These are phyloP conservation scores for Lacanobia oleracea DNA, from an alignment of 2,888 invertebrate species.

Conservation along the genomic window DNA sequence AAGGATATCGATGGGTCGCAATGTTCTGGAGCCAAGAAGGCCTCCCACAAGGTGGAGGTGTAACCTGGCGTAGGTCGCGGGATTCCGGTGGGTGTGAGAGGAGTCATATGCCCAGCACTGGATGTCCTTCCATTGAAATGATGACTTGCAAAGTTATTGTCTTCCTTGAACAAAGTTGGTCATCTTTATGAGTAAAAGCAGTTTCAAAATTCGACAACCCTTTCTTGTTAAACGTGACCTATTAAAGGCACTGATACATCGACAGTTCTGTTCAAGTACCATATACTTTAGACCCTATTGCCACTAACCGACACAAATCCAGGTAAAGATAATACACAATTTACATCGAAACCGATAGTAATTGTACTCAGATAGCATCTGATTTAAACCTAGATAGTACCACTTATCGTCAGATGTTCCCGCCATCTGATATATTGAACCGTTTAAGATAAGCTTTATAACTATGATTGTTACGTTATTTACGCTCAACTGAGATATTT, in stretches of 20 bases:
- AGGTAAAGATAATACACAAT: conserved; percentile 24
- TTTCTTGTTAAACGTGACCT: background rate
- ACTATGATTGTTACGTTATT: conserved; percentile 40
- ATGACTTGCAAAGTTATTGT: too few relatives aligned
- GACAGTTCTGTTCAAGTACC: background rate
- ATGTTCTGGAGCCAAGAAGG: too few relatives aligned
- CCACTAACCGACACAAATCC: background rate
- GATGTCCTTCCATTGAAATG: too few relatives aligned
- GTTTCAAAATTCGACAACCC: too few relatives aligned
- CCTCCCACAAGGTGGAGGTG: too few relatives aligned
- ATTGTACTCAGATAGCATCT: conserved; percentile 40
- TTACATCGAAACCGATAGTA: conserved; percentile 42
- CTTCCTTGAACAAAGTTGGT: too few relatives aligned
- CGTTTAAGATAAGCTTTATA: conserved; percentile 55
- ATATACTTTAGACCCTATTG: conserved; percentile 1
- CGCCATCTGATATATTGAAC: conserved; percentile 46
- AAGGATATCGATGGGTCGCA: too few relatives aligned
- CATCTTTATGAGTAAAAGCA: too few relatives aligned
- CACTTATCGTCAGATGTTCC: conserved; percentile 62
- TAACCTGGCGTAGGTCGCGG: too few relatives aligned
- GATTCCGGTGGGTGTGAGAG: too few relatives aligned
- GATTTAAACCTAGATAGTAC: conserved; percentile 47
- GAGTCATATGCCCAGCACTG: too few relatives aligned
- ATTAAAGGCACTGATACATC: background rate
- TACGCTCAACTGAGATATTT: conserved; percentile 46